Evolutionary conservation across 2,113 vertebrate genomes (phyloP).

Genomic region (Rhombomys opimus): DNA sequence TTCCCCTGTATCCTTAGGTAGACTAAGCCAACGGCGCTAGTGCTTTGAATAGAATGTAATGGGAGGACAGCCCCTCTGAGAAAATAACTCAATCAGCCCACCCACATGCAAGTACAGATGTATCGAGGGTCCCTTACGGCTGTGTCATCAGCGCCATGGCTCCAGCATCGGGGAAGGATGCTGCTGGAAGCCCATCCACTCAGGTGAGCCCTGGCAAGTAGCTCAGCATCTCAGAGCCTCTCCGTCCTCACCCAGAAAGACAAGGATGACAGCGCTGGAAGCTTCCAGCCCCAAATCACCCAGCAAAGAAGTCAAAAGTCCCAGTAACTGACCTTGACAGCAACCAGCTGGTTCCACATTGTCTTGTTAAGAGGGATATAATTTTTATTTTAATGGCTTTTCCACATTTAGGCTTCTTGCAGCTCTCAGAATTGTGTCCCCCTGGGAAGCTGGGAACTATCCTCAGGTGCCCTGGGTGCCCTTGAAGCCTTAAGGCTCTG

Average conservation of each 20-base stretch:
- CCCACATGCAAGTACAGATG: fast-evolving
- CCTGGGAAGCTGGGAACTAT: fast-evolving
- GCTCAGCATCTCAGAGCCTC: not conserved
- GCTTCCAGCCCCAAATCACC: not conserved
- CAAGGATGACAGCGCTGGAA: not conserved
- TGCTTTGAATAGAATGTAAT: fast-evolving
- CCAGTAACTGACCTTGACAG: fast-evolving
- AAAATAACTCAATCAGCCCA: fast-evolving
- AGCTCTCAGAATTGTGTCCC: not conserved
- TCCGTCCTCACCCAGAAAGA: not conserved
- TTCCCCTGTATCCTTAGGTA: fast-evolving
- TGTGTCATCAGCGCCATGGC: not conserved
- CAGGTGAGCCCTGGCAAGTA: fast-evolving
- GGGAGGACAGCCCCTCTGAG: not conserved
- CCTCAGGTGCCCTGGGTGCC: fast-evolving
- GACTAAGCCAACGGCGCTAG: not conserved
- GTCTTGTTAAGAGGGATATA: not conserved
- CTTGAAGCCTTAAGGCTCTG: not conserved
- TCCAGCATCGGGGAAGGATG: not conserved
- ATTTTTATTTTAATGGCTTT: not conserved
- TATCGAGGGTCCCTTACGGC: fast-evolving
- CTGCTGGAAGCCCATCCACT: not conserved
- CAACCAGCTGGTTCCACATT: fast-evolving
- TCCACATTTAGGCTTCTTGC: not conserved
- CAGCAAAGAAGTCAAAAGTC: not conserved